phyloP scores from a whole-genome alignment of 2,797 vertebrate species.

The Margarornis squamiger region DNA sequence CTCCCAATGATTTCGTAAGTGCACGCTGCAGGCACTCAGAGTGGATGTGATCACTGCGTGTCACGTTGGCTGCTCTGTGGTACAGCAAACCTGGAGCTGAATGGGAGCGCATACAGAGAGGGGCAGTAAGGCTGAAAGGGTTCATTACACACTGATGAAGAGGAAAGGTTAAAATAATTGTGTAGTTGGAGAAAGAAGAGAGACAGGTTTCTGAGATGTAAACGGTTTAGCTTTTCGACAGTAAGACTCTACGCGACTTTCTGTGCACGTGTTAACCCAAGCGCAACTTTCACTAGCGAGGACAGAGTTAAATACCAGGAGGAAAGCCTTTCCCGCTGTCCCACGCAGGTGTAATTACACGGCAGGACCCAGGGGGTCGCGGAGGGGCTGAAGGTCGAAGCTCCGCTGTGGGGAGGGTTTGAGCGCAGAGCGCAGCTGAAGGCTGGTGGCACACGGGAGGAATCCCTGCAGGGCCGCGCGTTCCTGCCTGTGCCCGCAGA shows the following conservation, averaged over 20 bases:
- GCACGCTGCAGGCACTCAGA: neutral
- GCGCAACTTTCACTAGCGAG: neutral
- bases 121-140: neutral
- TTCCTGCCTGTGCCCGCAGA: too few species aligned
- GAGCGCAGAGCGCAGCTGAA: too few species aligned
- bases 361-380: neutral
- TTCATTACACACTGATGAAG: neutral
- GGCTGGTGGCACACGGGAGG: too few species aligned
- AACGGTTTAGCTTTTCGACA: neutral
- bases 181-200: neutral
- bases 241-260: neutral
- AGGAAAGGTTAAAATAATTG: neutral
- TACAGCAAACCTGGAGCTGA: neutral
- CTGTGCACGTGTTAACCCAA: rapidly evolving
- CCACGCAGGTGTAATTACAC: neutral
- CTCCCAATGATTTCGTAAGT: neutral
- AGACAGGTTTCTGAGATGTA: neutral
- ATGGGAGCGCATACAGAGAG: neutral
- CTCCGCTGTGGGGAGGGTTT: too few species aligned
- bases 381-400: neutral
- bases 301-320: neutral
- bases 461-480: too few species aligned
- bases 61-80: rapidly evolving
- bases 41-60: neutral
- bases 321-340: neutral